These are phyloP conservation scores for Drosophila infuscata DNA, from an alignment of 2,888 invertebrate genomes.

Conservation along the genomic window DNA sequence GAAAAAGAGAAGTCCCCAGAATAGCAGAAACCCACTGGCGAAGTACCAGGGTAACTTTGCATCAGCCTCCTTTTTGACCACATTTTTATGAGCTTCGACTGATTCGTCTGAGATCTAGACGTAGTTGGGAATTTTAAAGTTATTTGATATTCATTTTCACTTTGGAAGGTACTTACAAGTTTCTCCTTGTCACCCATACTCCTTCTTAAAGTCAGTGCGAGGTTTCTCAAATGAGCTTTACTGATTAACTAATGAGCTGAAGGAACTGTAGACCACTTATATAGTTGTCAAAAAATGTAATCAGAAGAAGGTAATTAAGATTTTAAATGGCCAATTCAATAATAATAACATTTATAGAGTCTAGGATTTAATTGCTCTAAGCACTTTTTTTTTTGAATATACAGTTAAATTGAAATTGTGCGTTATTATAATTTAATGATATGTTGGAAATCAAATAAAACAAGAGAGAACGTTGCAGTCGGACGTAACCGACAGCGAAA, in stretches of 20 bases:
- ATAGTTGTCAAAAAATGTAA: constrained; percentile 7
- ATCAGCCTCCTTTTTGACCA: neutral
- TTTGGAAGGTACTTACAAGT: constrained; percentile 13
- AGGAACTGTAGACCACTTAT: neutral
- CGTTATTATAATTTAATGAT: constrained; percentile 2
- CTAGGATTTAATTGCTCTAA: neutral
- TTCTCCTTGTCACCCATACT: constrained; percentile 15
- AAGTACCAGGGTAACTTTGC: constrained; percentile 63
- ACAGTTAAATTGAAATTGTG: neutral
- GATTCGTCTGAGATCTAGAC: constrained; percentile 34
- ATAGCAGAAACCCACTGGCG: constrained; percentile 57
- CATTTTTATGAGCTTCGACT: constrained; percentile 10
- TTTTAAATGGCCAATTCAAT: constrained; percentile 10
- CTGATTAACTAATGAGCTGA: neutral
- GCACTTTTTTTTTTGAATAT: neutral
- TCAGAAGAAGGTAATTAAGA: constrained; percentile 1
- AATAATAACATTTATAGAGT: constrained; percentile 10
- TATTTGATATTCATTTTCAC: constrained; percentile 3
- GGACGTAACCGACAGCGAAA: too few species aligned
- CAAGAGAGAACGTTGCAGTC: too few species aligned
- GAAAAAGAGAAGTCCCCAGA: constrained; percentile 68
- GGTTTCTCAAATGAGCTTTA: neutral
- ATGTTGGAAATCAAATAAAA: neutral
- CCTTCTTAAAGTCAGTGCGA: neutral
- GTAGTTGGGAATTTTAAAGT: neutral